Percentiles rank a stretch among this genome's conserved stretches.
Evolutionary conservation across 1,140 invertebrate species (phyloP).

Genomic region (Eciton burchellii): DNA sequence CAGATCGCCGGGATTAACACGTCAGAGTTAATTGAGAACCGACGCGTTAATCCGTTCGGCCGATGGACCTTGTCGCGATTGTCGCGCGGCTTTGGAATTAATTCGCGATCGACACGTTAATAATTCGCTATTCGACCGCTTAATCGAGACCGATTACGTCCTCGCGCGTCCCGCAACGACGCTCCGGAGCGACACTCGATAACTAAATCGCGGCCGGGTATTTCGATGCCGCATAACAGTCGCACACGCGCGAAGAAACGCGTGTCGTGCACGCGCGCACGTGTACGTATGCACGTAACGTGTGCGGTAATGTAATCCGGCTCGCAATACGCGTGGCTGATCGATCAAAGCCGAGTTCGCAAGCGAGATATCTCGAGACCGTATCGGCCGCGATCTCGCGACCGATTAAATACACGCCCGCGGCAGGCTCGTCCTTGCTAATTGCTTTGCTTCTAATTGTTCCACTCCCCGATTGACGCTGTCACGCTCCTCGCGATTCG

Average conservation of each 20-base stretch:
- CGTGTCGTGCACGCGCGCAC: too few relatives aligned
- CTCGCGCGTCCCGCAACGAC: too few relatives aligned
- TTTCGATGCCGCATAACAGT: constrained; percentile 3
- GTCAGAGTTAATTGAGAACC: background rate
- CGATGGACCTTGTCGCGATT: background rate
- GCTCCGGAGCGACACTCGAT: constrained; percentile 19
- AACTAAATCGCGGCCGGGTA: constrained; percentile 25
- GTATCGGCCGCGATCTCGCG: constrained; percentile 17
- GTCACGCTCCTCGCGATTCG: too few relatives aligned
- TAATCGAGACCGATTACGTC: constrained; percentile 20
- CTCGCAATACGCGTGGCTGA: constrained; percentile 21
- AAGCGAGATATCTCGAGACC: constrained; percentile 16
- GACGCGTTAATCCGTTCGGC: background rate
- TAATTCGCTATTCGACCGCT: background rate
- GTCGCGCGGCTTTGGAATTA: background rate
- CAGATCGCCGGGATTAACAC: too few relatives aligned
- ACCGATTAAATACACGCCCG: constrained; percentile 21
- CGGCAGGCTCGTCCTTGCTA: too few relatives aligned
- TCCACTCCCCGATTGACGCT: too few relatives aligned
- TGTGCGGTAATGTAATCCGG: background rate
- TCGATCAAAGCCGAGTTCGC: constrained; percentile 2
- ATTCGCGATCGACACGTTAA: constrained; percentile 23
- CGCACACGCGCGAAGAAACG: background rate
- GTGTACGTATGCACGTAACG: too few relatives aligned
- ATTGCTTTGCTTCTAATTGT: too few relatives aligned